A percentile compares a stretch with the other conserved stretches of the same genome.
phyloP scores from a whole-genome alignment of 2,888 invertebrate species.

The Priapulus caudatus region DNA sequence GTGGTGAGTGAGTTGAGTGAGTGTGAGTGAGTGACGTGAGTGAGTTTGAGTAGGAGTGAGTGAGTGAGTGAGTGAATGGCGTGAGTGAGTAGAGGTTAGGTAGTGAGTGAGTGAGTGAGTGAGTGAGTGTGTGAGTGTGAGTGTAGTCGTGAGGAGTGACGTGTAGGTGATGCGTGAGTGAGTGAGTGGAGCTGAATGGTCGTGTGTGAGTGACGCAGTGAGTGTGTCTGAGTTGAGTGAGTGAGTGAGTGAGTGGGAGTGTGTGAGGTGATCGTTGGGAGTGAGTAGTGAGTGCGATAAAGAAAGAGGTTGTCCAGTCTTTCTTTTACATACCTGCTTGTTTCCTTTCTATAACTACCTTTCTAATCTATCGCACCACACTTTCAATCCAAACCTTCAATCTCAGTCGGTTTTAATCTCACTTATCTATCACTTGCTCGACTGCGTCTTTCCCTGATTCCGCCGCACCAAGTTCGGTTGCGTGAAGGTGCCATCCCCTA shows the following conservation, averaged over 20 bases:
- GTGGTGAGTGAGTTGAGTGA: conserved; percentile 6
- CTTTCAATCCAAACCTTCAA: too few relatives aligned
- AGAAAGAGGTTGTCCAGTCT: too few relatives aligned
- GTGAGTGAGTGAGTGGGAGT: conserved; percentile 13
- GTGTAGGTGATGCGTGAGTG: conserved; percentile 4
- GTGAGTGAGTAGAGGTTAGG: conserved; percentile 11
- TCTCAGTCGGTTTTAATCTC: too few relatives aligned
- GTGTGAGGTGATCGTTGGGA: conserved; percentile 8
- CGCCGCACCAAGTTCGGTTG: too few relatives aligned
- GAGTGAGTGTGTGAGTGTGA: conserved; percentile 13
- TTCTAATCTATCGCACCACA: too few relatives aligned
- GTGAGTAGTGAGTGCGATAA: conserved; percentile 7
- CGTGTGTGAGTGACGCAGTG: not conserved
- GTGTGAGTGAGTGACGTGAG: conserved; percentile 10
- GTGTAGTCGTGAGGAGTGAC: not conserved
- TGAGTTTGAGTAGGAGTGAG: conserved; percentile 9
- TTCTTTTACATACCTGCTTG: too few relatives aligned
- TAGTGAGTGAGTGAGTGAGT: conserved; percentile 13
- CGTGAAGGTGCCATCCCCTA: too few relatives aligned
- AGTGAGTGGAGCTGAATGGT: conserved; percentile 12
- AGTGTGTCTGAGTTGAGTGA: conserved; percentile 1
- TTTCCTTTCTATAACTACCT: too few relatives aligned
- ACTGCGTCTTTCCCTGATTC: too few relatives aligned
- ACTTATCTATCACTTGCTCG: too few relatives aligned
- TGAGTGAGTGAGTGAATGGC: conserved; percentile 11